Evolutionary conservation across 2,113 vertebrate genomes (phyloP), one percentile per base, ranked within the genome.

Genomic region (Rafetus swinhoei): DNA sequence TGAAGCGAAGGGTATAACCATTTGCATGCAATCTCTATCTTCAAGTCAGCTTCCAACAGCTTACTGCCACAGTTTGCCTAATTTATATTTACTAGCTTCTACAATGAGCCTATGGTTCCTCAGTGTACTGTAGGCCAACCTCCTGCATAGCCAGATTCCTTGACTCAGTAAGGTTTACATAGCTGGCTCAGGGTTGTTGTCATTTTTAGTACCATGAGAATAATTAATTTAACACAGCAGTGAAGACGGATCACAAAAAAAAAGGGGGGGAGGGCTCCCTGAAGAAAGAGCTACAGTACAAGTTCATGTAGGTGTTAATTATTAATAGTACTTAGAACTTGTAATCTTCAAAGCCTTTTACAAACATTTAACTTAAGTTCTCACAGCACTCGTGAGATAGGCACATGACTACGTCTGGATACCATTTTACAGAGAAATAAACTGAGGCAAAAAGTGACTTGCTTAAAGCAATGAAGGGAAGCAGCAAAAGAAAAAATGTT

Each of bases 281-380:
- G 53, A 90, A 92, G 86, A 35, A 90, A 95, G 93, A 97, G 88
- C 83, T 82, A 5, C 92, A 52, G n/a, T 5, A 12, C 10, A 86
- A 69, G 69, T 1, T 86, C 74, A 60, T 60, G 59, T 29, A 79
- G 55, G 90, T 95, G 90, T 95, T 97, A 96, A 96, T 96, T 15
- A 95, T 97, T 97, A 96, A 96, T 94, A 39, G 14, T 45, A 54
- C 4, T 4, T 14, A 54, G 74, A 22, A 85, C 83, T 84, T 86
- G 62, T 76, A 60, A 89, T 89, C 83, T 60, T 76, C 76, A 88
- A n/a, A 74, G 84, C 84, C n/a, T 80, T 91, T 95, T 93, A 90
- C 95, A 97, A 97, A 96, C 94, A 56, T 96, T 97, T 97, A 97
- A 96, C 95, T 82, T 93, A 87, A 56, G 93, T 82, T 24, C 50